phyloP scores from a whole-genome alignment of 2,797 vertebrate genomes.

The Platyrinchus mystaceus region DNA sequence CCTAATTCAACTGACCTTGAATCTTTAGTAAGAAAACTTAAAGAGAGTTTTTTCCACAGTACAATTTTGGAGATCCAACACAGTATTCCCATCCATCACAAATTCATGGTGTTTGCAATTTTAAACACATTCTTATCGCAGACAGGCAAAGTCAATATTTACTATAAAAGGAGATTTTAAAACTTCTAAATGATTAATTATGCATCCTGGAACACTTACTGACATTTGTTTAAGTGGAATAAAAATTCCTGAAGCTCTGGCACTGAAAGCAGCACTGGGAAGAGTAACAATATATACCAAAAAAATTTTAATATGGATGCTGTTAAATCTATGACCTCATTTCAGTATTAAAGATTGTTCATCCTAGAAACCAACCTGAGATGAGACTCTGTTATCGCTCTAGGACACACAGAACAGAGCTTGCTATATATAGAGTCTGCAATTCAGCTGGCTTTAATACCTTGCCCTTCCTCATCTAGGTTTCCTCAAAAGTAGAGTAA shows the following conservation, averaged over 20 bases:
- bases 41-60: not conserved
- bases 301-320: not conserved
- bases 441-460: conserved; percentile 13
- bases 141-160: conserved; percentile 37
- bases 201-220: not conserved
- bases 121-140: not conserved
- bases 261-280: not conserved
- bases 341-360: not conserved
- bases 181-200: conserved; percentile 22
- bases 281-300: not conserved
- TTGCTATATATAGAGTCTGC: not conserved
- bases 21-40: not conserved
- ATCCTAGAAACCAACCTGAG: not conserved
- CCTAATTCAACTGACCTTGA: not conserved
- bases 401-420: not conserved
- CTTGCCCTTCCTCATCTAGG: not conserved
- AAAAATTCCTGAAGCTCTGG: conserved; percentile 6
- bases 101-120: not conserved
- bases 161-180: not conserved
- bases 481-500: conserved; percentile 4
- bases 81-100: not conserved
- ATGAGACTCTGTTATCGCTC: not conserved
- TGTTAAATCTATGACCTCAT: conserved; percentile 7
- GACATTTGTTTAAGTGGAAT: not conserved
- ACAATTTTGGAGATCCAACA: not conserved